Evolutionary conservation across 2,113 vertebrate genomes (phyloP).

Genomic region (cattle (Bos taurus)): ARS-UCD2.0 NC_037342.1:26470001-26470500

Average conservation of each 20-base stretch:
- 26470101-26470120: not conserved
- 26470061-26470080: not conserved
- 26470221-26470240: not conserved
- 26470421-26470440: not conserved
- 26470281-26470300: not conserved
- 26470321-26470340: not conserved
- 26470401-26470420: not conserved
- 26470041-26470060: not conserved
- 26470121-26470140: not conserved
- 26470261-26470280: not conserved
- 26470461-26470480: not conserved
- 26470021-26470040: not conserved
- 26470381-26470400: not conserved
- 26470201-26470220: not conserved
- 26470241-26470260: not conserved
- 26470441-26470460: not conserved
- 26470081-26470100: not conserved
- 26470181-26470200: not conserved
- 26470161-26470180: not conserved
- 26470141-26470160: not conserved
- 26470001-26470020: not conserved
- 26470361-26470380: not conserved
- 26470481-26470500: not conserved
- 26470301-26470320: not conserved
- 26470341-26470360: not conserved